Base-by-base conservation (phyloP, 2,888 invertebrate genomes). In the Erynnis tages region DNA sequence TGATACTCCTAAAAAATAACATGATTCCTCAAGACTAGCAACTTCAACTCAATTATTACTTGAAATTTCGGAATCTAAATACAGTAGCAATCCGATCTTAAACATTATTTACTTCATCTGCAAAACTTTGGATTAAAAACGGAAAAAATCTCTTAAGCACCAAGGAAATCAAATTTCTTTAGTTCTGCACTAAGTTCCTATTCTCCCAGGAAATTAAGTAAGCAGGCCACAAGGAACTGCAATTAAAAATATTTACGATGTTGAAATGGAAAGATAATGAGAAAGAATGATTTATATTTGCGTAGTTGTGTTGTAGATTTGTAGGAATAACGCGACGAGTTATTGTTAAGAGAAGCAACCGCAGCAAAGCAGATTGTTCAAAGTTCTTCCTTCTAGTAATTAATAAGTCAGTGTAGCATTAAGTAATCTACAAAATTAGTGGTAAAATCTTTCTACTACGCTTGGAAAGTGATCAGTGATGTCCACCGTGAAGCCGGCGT, bases 341-440 rank as follows among this genome's bases (percentile, higher is more conserved):
- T 76, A 76, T 80, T 76, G 70, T 71, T 77, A 81, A 64, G 62
- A 13, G 23, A 34, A 64, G 62, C 62, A 59, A 61, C 61, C 56
- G 59, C 59, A 58, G 61, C 58, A 54, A 60, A 54, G 62, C 56
- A 60, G 23, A 32, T 14, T 7, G 8, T 21, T 23, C n/a, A 13
- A 16, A 29, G 10, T n/a, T 7, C 21, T 10, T 21, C n/a, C 13
- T 38, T 38, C 4, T 8, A 19, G 8, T 10, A 17, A 35, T 17
- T 35, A 4, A 5, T 35, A 34, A n/a, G n/a, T n/a, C n/a, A n/a
- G n/a, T n/a, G n/a, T n/a, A n/a, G n/a, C n/a, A n/a, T n/a, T n/a
- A n/a, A n/a, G n/a, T n/a, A n/a, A n/a, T n/a, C n/a, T n/a, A n/a
- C n/a, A n/a, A n/a, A n/a, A n/a, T n/a, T n/a, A n/a, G n/a, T n/a